Base-by-base conservation (phyloP, 2,888 invertebrate genomes). In the Drosophila sordidula region DNA sequence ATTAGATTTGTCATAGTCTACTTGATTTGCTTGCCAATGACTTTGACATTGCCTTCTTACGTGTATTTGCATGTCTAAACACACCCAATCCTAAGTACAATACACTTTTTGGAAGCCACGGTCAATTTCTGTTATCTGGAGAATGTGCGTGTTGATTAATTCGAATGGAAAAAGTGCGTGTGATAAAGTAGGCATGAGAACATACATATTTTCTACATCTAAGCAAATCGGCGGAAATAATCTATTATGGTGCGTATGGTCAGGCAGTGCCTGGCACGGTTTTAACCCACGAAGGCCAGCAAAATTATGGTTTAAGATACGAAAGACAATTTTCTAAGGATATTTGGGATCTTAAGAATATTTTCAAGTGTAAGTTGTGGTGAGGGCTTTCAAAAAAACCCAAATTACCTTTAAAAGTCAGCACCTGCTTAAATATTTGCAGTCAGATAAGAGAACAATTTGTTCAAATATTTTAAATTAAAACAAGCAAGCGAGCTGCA, bases 181-280 rank as follows among this genome's bases (percentile, higher is more conserved):
- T 49, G 61, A 55, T 26, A 6, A 6, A 25, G 61, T 49, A 22
- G 25, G 18, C 47, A 59, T 46, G 26, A 34, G 32, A 47, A 18
- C 34, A 26, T 56, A 16, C 16, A 26, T 50, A n/a, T 22, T 36
- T 22, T 49, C 11, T 26, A 47, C 49, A 47, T 57, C 42, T 58
- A 46, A 45, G 57, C 47, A 63, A 81, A 85, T 70, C 63, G 66
- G 64, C 83, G 83, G 83, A 83, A 76, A 74, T 80, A 54, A 70
- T 52, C 70, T 69, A 88, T 89, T 83, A 75, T 25, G 54, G 52
- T 56, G 61, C 61, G 68, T 77, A 47, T 42, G 26, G 54, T 16
- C 14, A 52, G 57, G 38, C 50, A 58, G 87, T 89, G 80, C 87
- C 84, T 62, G 83, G 89, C 50, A 87, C 83, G 41, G 4, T 18